Evolutionary conservation across 1,140 invertebrate genomes (phyloP), one percentile per base, ranked within the genome.

Genomic region (Lasioglossum baleicum): DNA sequence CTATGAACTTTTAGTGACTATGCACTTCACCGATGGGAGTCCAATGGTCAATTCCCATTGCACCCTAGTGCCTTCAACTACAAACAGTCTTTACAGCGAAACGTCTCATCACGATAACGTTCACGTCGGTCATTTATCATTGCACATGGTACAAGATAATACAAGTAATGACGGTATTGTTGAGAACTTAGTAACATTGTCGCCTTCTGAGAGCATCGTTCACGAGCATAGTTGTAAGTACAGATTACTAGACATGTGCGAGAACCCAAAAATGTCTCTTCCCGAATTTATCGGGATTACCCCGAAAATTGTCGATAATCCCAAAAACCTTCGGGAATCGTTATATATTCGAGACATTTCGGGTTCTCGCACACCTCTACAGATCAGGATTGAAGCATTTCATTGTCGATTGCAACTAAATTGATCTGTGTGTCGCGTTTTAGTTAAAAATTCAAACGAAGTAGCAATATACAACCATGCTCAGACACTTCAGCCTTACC

Each of bases 401-500:
- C 7, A 4, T 44, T 26, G 44, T 48, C 51, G 3, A 65, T 17
- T 35, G 5, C 48, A 63, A 60, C 35, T 42, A 17, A 26, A 58
- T 22, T 15, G 31, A 48, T 48, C 44, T 51, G 63, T 22, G 35
- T 22, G 75, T n/a, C 80, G 13, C 70, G 35, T 89, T 87, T 69
- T 72, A 90, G 91, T 86, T 64, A 94, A 94, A 90, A 94, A 94
- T 88, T 94, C 93, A 1, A 94, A 94, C 77, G 92, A 94, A 82
- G 84, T 92, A 70, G 93, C 88, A 10, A 83, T 85, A 42, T 92
- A 87, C 83, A 88, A 91, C 51, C 85, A 87, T 53, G 76, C 80
- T 4, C 92, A 92, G 65, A 90, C 93, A 56, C 85, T 97, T 42
- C 97, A 97, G 85, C 96, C 97, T 2, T 96, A 97, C 91, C 97